Conservation (phyloP, 2,797 vertebrate genomes). For the Limnodromus scolopaceus region DNA sequence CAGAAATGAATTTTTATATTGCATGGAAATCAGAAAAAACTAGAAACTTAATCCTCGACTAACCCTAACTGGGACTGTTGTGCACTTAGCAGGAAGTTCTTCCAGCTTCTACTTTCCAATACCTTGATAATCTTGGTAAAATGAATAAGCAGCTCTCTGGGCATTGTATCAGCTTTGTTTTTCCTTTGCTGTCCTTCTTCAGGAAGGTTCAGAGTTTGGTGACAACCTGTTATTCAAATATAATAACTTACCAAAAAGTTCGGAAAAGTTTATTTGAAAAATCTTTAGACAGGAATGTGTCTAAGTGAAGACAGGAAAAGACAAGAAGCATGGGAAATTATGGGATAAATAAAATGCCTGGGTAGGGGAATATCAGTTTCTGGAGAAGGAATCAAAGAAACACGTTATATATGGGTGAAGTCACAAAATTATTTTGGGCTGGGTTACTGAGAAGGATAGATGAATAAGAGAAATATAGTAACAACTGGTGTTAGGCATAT, state of each 20-base stretch:
- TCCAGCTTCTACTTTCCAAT: not conserved
- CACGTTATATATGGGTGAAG: accelerated
- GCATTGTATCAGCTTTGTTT: not conserved
- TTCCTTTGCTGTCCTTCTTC: not conserved
- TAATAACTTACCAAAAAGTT: not conserved
- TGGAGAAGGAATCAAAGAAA: not conserved
- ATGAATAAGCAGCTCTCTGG: not conserved
- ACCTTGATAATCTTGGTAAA: not conserved
- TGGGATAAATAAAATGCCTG: not conserved
- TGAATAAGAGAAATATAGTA: not conserved
- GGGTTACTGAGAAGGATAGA: not conserved
- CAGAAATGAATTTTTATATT: not conserved
- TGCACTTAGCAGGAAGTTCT: not conserved
- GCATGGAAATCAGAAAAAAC: not conserved
- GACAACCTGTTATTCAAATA: not conserved
- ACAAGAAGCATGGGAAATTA: not conserved
- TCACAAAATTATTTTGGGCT: not conserved
- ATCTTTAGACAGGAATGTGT: no score
- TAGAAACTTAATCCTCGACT: accelerated
- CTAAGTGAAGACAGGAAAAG: not conserved
- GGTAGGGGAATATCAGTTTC: not conserved
- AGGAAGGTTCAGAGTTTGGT: not conserved
- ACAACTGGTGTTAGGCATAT: not conserved
- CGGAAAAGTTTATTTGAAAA: not conserved
- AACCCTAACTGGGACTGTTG: not conserved